Conservation (phyloP, 2,113 vertebrate genomes). For the Sylvietta virens region DNA sequence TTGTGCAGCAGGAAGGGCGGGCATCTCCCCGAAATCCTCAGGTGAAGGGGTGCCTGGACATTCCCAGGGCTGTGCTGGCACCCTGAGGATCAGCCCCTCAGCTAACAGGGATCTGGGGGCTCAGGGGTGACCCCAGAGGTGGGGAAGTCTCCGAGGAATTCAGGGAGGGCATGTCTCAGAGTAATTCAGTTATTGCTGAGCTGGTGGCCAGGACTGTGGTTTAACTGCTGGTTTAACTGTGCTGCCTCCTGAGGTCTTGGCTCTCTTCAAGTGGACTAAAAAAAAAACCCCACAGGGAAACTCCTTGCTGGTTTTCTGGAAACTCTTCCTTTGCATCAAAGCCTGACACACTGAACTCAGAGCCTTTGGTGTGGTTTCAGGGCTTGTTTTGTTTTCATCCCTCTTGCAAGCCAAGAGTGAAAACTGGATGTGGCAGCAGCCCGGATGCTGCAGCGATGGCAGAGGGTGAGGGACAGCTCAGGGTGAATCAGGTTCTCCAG, state of each 20-base stretch:
- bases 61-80: neutral
- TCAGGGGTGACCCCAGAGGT: neutral
- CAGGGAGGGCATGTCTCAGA: neutral
- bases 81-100: neutral
- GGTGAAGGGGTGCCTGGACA: neutral
- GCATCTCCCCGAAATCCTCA: neutral
- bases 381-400: neutral
- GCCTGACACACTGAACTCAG: neutral
- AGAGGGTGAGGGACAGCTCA: neutral
- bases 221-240: neutral
- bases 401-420: neutral
- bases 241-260: neutral
- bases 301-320: slow-evolving; percentile 26
- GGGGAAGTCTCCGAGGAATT: neutral
- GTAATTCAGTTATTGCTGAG: neutral
- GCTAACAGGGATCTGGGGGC: neutral
- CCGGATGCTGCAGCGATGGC: neutral
- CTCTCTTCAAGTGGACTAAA: neutral
- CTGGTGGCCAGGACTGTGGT: neutral
- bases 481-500: neutral
- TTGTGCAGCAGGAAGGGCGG: neutral
- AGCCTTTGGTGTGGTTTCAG: slow-evolving; percentile 23
- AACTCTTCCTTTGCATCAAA: neutral
- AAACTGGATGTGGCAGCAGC: neutral
- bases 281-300: neutral